Conservation (phyloP, 2,113 vertebrate species). For the Pelecanus crispus region DNA sequence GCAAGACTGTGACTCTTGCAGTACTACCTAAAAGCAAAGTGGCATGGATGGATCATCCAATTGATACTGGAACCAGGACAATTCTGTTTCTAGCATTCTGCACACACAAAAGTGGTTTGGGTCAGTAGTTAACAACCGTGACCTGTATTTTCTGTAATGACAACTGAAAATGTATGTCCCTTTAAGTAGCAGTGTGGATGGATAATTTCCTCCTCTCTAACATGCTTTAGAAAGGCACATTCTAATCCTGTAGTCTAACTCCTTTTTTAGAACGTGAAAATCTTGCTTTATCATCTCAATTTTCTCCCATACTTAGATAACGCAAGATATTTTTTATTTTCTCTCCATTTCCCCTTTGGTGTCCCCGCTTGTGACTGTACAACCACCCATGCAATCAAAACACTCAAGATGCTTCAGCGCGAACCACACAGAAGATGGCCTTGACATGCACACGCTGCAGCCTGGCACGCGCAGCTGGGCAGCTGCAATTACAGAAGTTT, state of each 20-base stretch:
- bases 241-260: not conserved
- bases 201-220: not conserved
- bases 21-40: not conserved
- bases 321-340: not conserved
- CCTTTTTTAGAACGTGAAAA: not conserved
- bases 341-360: not conserved
- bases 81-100: not conserved
- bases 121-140: not conserved
- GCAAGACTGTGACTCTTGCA: fast-evolving
- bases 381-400: not conserved
- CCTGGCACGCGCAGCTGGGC: not conserved
- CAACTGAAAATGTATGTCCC: not conserved
- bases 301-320: not conserved
- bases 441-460: not conserved
- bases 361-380: not conserved
- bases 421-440: not conserved
- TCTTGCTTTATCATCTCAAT: not conserved
- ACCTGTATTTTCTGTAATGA: not conserved
- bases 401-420: not conserved
- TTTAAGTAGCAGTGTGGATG: not conserved
- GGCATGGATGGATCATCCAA: not conserved
- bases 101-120: not conserved
- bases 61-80: not conserved
- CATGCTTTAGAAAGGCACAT: not conserved
- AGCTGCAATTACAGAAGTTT: not conserved